phyloP scores from a whole-genome alignment of 1,140 invertebrate species.

The Cepaea nemoralis region DNA sequence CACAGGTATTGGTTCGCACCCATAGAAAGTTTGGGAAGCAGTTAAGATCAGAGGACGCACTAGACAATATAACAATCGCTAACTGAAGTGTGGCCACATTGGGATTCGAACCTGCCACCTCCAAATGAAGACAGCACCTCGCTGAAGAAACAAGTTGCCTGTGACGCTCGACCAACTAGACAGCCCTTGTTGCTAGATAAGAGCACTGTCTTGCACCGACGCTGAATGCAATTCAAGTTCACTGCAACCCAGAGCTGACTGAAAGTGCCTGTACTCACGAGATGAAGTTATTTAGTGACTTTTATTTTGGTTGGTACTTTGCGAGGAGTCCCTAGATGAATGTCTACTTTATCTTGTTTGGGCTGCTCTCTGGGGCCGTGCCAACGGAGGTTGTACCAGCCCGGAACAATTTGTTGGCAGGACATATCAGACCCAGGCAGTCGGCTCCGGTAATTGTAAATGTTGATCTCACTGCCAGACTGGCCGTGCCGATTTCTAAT shows the following conservation, averaged over 20 bases:
- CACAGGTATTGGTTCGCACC: too few species aligned
- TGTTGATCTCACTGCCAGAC: too few species aligned
- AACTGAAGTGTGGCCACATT: too few species aligned
- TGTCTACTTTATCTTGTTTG: background rate
- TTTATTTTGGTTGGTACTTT: background rate
- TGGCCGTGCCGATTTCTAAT: too few species aligned
- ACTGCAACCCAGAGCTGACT: background rate
- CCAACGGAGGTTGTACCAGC: background rate
- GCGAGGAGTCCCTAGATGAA: background rate
- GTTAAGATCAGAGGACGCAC: too few species aligned
- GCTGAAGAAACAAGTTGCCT: too few species aligned
- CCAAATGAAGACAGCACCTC: too few species aligned
- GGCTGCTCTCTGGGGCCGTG: background rate
- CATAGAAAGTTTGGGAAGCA: too few species aligned
- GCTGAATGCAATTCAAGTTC: background rate
- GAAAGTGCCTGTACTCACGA: background rate
- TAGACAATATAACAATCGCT: too few species aligned
- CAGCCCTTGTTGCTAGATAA: background rate
- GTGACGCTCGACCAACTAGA: too few species aligned
- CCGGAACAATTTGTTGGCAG: background rate
- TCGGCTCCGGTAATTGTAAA: background rate
- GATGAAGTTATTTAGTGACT: background rate
- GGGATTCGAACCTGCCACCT: too few species aligned
- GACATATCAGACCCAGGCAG: background rate
- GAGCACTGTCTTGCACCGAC: background rate